Base-by-base conservation (phyloP, 2,888 invertebrate species). In the Ashinkailepas kermadecensis region DNA sequence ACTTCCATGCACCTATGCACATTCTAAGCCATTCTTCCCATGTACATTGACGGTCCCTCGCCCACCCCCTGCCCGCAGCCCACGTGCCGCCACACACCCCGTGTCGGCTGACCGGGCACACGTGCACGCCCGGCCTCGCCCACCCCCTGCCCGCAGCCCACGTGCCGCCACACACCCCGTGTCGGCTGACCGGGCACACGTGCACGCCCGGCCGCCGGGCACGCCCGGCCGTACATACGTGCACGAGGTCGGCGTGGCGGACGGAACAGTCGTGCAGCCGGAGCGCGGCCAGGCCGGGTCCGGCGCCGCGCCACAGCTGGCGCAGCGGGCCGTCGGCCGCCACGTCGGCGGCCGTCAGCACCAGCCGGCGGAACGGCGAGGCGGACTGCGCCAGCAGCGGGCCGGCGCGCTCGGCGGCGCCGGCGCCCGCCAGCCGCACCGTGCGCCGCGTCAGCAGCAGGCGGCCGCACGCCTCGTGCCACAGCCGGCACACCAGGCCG, bases 401-500 rank as follows among this genome's bases (percentile, higher is more conserved):
- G 10, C 56, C 74, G 9, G 74, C 74, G 10, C 74, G 74, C 21
- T 54, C 74, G 21, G 74, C 74, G 21, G 74, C 54, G 3, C 21
- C 74, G 1, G 10, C 56, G 7, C 56, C 74, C 21, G 54, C 74
- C 56, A 74, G 54, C 56, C 74, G 56, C 21, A 74, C 54, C 12
- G 54, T 56, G 74, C 74, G 74, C 74, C 23, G 12, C 23, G 11
- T 10, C 54, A 54, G 56, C 74, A 74, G 74, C 21, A 74, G 8
- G 56, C 21, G 15, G 11, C 74, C 18, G 74, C 74, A 56, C 56
- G 56, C 74, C 10, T 74, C 56, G 74, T 74, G 74, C 74, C 74
- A 74, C 74, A 74, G 74, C 74, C 74, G 74, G 74, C 74, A 74
- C 54, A 56, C 56, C 54, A 9, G 74, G 74, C 74, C 74, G 54